These are phyloP conservation scores for Acropora tenuis DNA, from an alignment of 64 coral and sea anemone species.

Conservation along the genomic window DNA sequence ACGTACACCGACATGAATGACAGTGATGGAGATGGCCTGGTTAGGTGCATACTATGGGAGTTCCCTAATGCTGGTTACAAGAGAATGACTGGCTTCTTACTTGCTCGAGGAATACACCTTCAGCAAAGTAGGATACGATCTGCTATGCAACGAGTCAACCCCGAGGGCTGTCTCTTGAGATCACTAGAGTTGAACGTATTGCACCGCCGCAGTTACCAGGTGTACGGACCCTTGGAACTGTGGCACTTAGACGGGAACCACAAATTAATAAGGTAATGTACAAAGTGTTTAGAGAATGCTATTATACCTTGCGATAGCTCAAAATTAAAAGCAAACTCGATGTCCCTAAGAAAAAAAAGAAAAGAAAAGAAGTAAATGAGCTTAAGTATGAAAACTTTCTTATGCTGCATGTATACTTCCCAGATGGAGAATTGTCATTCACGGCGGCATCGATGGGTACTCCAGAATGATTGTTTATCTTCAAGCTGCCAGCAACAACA, in stretches of 20 bases:
- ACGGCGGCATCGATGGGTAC: slow-evolving; percentile 32
- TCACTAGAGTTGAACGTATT: slow-evolving; percentile 33
- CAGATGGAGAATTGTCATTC: slow-evolving; percentile 54
- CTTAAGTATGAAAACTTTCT: not conserved
- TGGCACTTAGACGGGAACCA: slow-evolving; percentile 53
- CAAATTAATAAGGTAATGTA: slow-evolving; percentile 38
- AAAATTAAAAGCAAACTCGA: not conserved
- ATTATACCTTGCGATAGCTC: slow-evolving; percentile 3
- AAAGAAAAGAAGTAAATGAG: not conserved
- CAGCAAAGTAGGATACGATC: slow-evolving; percentile 38
- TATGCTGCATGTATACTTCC: not conserved
- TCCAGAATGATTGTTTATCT: slow-evolving; percentile 31
- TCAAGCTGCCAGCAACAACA: slow-evolving; percentile 20
- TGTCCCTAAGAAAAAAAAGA: not conserved
- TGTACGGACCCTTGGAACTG: slow-evolving; percentile 30
- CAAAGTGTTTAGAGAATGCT: slow-evolving; percentile 26
- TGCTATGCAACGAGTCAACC: slow-evolving; percentile 12
- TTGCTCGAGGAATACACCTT: slow-evolving; percentile 22
- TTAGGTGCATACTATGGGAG: slow-evolving; percentile 9
- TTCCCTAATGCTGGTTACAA: slow-evolving; percentile 60
- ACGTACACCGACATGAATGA: slow-evolving; percentile 31
- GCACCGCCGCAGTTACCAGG: slow-evolving; percentile 37
- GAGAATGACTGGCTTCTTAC: slow-evolving; percentile 46
- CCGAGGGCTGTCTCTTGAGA: not conserved
- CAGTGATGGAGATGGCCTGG: slow-evolving; percentile 6